These are phyloP conservation scores for Arion vulgaris DNA, from an alignment of 1,140 invertebrate genomes.

Conservation along the genomic window DNA sequence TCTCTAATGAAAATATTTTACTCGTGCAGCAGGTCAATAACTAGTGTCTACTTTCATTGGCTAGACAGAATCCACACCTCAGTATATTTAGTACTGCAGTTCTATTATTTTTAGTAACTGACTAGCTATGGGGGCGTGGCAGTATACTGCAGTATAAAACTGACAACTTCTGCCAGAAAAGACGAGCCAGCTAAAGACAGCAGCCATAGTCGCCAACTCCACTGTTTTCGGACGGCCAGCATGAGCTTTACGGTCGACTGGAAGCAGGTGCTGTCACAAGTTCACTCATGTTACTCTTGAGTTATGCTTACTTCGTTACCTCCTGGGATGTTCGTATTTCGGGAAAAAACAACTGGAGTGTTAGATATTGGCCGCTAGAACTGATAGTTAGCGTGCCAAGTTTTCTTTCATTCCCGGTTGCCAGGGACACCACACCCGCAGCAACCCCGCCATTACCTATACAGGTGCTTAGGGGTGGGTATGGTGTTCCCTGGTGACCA, in stretches of 20 bases:
- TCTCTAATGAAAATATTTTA: too few species aligned
- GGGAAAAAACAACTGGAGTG: constrained; percentile 20
- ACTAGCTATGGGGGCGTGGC: neutral
- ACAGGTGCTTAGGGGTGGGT: constrained; percentile 25
- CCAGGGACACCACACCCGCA: constrained; percentile 6
- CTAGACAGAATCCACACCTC: neutral
- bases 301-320: constrained; percentile 37
- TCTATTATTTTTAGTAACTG: neutral
- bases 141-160: neutral
- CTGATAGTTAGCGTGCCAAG: neutral
- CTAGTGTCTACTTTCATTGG: too few species aligned
- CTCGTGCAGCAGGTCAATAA: too few species aligned
- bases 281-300: neutral
- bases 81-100: neutral
- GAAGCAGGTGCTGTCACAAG: constrained; percentile 34
- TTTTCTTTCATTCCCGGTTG: constrained; percentile 20
- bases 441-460: constrained; percentile 26
- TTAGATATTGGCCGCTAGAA: constrained; percentile 2
- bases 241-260: constrained; percentile 10
- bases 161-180: neutral
- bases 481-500: constrained; percentile 16
- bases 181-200: neutral
- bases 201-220: neutral
- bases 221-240: neutral
- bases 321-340: constrained; percentile 30